These are phyloP conservation scores for Microtus montanus DNA, from an alignment of 2,113 vertebrate species.

Conservation along the genomic window DNA sequence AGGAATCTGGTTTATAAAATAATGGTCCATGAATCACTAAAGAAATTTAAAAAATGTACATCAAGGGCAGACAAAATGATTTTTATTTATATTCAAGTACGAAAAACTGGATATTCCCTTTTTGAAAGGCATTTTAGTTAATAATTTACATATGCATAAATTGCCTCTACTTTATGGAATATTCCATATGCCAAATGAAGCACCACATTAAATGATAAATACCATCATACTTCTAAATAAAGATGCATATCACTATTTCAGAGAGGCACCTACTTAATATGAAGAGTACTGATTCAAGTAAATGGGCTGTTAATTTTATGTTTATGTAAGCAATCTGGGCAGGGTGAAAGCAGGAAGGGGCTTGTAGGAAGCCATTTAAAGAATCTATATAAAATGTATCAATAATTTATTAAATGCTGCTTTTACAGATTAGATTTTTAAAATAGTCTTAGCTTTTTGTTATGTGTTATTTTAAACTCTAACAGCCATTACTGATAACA, in stretches of 20 bases:
- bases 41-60: neutral
- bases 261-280: constrained; percentile 35
- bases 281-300: constrained; percentile 49
- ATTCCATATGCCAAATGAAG: constrained; percentile 52
- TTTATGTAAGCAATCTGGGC: constrained; percentile 36
- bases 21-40: constrained; percentile 6
- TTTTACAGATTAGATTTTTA: neutral
- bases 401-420: constrained; percentile 1
- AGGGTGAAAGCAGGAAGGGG: neutral
- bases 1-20: constrained; percentile 33
- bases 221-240: constrained; percentile 25
- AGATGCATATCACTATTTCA: neutral
- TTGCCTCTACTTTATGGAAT: constrained; percentile 41
- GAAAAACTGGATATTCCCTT: neutral
- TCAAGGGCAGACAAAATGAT: constrained; percentile 28
- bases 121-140: constrained; percentile 19
- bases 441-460: neutral
- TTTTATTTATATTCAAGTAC: neutral
- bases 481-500: constrained; percentile 19
- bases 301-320: constrained; percentile 56
- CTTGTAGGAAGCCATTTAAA: constrained; percentile 7
- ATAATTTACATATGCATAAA: constrained; percentile 43
- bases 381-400: constrained; percentile 3
- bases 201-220: constrained; percentile 49
- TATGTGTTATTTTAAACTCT: neutral